Evolutionary conservation across 2,113 vertebrate species (phyloP).

Genomic region (Psittacula cyanocephala): DNA sequence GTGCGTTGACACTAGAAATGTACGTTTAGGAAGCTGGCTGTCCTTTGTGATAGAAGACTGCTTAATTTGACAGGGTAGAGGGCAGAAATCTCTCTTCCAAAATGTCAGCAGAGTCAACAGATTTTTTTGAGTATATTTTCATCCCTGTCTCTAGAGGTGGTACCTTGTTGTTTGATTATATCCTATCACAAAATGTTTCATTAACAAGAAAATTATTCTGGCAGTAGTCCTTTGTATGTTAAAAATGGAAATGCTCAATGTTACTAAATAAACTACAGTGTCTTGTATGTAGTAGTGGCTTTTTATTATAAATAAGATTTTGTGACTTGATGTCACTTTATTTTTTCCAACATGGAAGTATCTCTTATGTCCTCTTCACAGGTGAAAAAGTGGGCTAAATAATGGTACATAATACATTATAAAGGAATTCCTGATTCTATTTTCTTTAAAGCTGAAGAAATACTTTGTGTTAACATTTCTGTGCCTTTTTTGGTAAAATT

Average conservation of each 20-base stretch:
- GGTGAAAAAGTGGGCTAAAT: background rate
- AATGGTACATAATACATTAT: background rate
- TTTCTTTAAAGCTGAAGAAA: background rate
- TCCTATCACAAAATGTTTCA: background rate
- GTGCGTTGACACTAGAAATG: background rate
- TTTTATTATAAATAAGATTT: background rate
- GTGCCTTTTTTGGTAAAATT: background rate
- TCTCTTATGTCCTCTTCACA: background rate
- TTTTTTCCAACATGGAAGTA: background rate
- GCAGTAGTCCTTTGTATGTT: background rate
- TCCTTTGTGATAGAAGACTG: background rate
- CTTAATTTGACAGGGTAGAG: background rate
- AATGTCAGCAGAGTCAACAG: background rate
- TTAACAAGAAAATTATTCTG: background rate
- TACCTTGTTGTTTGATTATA: background rate
- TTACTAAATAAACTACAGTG: background rate
- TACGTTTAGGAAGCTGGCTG: background rate
- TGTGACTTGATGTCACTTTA: background rate
- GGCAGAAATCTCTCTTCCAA: background rate
- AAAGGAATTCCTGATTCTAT: background rate
- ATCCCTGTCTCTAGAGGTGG: background rate
- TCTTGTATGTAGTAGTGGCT: background rate
- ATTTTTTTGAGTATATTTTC: background rate
- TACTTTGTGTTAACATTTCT: background rate
- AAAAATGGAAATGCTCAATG: background rate